A percentile compares a stretch with the other conserved stretches of the same genome.
These are phyloP conservation scores for Dicerorhinus sumatrensis DNA, from an alignment of 2,113 vertebrate species.

Conservation along the genomic window DNA sequence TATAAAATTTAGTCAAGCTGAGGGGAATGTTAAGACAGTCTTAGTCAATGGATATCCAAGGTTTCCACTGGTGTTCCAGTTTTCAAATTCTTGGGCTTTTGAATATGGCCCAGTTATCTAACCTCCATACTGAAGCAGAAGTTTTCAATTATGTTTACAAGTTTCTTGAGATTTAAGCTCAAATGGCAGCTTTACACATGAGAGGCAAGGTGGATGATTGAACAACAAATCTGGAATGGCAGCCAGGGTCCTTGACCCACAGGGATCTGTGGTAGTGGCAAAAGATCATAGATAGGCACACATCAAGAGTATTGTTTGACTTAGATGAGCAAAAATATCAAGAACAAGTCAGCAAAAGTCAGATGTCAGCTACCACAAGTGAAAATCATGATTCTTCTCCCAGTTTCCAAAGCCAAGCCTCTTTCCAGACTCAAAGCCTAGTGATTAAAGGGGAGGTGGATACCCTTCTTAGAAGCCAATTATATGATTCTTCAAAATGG, in stretches of 20 bases:
- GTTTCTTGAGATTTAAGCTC: background rate
- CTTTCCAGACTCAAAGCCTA: background rate
- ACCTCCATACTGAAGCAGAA: background rate
- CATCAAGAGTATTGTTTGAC: background rate
- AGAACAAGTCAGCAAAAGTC: background rate
- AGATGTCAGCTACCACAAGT: background rate
- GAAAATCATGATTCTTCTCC: background rate
- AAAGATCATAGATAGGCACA: background rate
- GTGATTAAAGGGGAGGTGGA: background rate
- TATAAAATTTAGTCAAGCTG: background rate
- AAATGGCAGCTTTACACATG: background rate
- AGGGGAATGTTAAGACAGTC: background rate
- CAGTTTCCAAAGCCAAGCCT: background rate
- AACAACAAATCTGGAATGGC: background rate
- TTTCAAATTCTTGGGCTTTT: background rate
- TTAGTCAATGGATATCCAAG: background rate
- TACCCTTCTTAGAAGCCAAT: background rate
- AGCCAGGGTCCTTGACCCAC: background rate
- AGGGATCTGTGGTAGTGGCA: background rate
- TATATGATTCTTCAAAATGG: background rate
- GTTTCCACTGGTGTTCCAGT: background rate
- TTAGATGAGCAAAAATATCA: background rate
- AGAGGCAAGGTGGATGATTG: background rate
- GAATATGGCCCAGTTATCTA: background rate
- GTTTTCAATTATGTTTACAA: background rate